These are phyloP conservation scores for Phrynocephalus versicolor DNA, from an alignment of 2,113 vertebrate species.

Conservation along the genomic window DNA sequence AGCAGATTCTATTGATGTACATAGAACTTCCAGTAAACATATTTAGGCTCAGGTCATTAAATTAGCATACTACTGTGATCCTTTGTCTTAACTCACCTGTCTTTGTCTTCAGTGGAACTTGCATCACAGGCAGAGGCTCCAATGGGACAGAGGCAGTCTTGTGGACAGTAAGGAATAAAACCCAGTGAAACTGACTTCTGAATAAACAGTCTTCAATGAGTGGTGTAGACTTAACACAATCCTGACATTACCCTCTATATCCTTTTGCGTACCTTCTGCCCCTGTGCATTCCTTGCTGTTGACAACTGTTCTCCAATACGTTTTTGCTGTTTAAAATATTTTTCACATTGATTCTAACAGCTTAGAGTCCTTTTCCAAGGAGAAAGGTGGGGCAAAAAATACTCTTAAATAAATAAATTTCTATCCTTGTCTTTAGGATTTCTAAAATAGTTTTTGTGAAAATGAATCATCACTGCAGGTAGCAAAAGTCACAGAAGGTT, in stretches of 20 bases:
- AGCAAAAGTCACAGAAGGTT: too few species aligned
- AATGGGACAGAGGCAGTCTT: not conserved
- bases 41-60: not conserved
- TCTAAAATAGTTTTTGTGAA: constrained; percentile 46
- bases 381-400: too few species aligned
- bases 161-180: not conserved
- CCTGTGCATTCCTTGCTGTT: constrained; percentile 4
- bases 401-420: too few species aligned
- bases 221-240: not conserved
- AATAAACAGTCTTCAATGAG: not conserved
- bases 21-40: not conserved
- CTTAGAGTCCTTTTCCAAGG: too few species aligned
- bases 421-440: too few species aligned
- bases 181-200: not conserved
- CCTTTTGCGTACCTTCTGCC: not conserved
- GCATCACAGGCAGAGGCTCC: not conserved
- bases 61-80: not conserved
- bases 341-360: not conserved
- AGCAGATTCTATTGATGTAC: not conserved
- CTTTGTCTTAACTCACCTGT: not conserved
- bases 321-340: constrained; percentile 23
- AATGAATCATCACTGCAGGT: constrained; percentile 18
- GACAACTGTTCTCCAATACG: not conserved
- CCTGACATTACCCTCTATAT: not conserved
- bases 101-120: not conserved